A percentile compares a stretch with the other conserved stretches of the same genome.
Conservation (phyloP, 2,113 vertebrate genomes). For the Solenodon paradoxus region DNA sequence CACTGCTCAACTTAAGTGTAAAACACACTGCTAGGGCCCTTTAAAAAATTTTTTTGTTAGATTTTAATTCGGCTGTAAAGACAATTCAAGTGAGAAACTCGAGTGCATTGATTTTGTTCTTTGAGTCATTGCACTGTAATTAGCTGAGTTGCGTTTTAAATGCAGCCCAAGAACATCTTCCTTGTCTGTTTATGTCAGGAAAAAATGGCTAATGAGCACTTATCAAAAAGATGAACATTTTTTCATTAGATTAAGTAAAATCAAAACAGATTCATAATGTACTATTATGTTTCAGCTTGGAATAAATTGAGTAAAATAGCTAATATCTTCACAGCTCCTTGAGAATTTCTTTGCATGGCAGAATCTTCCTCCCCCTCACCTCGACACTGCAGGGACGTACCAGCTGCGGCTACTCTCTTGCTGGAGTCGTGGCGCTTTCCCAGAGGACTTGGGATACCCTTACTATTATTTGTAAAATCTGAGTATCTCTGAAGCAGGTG, state of each 20-base stretch:
- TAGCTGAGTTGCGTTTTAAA: constrained; percentile 78
- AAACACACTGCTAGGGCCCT: constrained; percentile 45
- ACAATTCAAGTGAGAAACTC: constrained; percentile 75
- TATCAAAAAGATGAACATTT: constrained; percentile 80
- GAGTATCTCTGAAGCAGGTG: neutral
- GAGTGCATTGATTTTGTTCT: constrained; percentile 71
- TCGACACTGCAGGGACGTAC: constrained; percentile 28
- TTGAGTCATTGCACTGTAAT: constrained; percentile 81
- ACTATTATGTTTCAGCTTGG: constrained; percentile 70
- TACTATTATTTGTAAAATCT: constrained; percentile 33
- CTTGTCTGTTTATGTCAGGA: constrained; percentile 84
- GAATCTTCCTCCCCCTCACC: neutral
- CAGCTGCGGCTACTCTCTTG: neutral
- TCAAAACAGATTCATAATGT: constrained; percentile 74
- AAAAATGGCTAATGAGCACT: constrained; percentile 82
- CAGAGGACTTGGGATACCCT: neutral
- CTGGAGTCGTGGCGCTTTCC: neutral
- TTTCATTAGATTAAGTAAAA: constrained; percentile 81
- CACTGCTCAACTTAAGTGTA: constrained; percentile 41
- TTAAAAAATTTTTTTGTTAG: constrained; percentile 42
- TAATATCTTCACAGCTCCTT: constrained; percentile 62
- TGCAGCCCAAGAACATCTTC: constrained; percentile 71
- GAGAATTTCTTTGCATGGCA: constrained; percentile 64
- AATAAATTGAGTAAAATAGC: constrained; percentile 78
- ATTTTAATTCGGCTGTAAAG: constrained; percentile 64